A percentile compares a stretch with the other conserved stretches of the same genome.
Conservation (phyloP, 2,888 invertebrate genomes). For the Meliscaeva auricollis region DNA sequence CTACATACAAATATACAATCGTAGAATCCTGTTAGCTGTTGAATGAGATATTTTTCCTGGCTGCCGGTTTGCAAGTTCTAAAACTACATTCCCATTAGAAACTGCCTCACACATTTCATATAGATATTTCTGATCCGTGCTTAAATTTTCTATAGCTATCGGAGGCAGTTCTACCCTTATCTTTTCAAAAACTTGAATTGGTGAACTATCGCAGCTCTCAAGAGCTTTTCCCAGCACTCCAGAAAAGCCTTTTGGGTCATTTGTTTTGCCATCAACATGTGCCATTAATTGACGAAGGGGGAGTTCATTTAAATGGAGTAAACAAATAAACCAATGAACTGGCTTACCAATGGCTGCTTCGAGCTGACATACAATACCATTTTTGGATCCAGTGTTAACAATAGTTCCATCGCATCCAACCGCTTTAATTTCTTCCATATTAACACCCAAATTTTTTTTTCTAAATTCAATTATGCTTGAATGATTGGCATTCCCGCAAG, state of each 20-base stretch:
- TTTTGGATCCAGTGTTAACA: slow-evolving; percentile 17
- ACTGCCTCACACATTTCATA: slow-evolving; percentile 14
- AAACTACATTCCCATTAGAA: neutral
- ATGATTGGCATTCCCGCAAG: slow-evolving; percentile 8
- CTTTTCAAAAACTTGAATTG: slow-evolving; percentile 17
- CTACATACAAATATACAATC: neutral
- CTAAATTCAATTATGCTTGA: neutral
- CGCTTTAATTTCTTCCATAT: neutral
- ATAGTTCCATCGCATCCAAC: slow-evolving; percentile 15
- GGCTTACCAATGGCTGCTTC: slow-evolving; percentile 17
- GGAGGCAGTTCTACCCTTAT: slow-evolving; percentile 2
- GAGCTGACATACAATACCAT: neutral
- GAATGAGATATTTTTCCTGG: slow-evolving; percentile 11
- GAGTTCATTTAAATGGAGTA: slow-evolving; percentile 10
- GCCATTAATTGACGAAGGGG: neutral
- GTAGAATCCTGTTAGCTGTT: slow-evolving; percentile 11
- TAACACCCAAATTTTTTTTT: slow-evolving; percentile 2
- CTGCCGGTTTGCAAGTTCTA: neutral
- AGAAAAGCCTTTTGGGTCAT: slow-evolving; percentile 5
- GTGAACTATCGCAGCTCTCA: neutral
- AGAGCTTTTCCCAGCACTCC: slow-evolving; percentile 12
- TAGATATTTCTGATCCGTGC: slow-evolving; percentile 6
- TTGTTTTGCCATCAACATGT: neutral
- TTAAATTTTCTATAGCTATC: slow-evolving; percentile 1
- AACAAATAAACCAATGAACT: slow-evolving; percentile 17